Percentiles rank a stretch among this genome's conserved stretches.
phyloP scores from a whole-genome alignment of 2,113 vertebrate species.

The Calidris pugnax region DNA sequence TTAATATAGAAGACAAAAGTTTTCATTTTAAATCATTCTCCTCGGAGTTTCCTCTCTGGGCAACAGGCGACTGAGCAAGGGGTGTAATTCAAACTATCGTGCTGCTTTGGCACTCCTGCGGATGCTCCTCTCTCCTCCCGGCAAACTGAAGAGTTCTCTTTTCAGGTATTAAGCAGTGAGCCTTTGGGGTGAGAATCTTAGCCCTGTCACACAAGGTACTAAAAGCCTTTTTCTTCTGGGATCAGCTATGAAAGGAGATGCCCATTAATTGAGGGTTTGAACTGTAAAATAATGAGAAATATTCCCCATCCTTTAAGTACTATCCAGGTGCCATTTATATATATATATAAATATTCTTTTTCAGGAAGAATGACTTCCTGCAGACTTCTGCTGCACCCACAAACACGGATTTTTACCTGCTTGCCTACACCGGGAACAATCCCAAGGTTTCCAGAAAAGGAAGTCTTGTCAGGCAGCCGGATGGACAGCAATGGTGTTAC shows the following conservation, averaged over 20 bases:
- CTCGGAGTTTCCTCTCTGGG: background rate
- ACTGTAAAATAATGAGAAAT: background rate
- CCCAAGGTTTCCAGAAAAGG: background rate
- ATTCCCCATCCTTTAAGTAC: background rate
- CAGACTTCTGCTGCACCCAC: background rate
- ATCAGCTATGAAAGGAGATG: background rate
- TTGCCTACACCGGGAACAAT: fast-evolving
- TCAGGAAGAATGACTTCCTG: background rate
- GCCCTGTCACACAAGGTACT: background rate
- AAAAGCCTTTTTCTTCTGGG: background rate
- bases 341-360: background rate
- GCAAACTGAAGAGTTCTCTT: background rate
- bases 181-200: background rate
- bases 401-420: background rate
- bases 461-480: background rate
- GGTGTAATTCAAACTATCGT: background rate
- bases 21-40: background rate
- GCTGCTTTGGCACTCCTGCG: background rate
- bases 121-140: background rate
- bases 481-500: background rate
- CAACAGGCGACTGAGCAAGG: background rate
- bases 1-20: background rate
- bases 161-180: background rate
- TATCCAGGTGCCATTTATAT: background rate
- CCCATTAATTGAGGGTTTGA: background rate